These are phyloP conservation scores for Drosophila glabriapex DNA, from an alignment of 2,888 invertebrate genomes.

Conservation along the genomic window DNA sequence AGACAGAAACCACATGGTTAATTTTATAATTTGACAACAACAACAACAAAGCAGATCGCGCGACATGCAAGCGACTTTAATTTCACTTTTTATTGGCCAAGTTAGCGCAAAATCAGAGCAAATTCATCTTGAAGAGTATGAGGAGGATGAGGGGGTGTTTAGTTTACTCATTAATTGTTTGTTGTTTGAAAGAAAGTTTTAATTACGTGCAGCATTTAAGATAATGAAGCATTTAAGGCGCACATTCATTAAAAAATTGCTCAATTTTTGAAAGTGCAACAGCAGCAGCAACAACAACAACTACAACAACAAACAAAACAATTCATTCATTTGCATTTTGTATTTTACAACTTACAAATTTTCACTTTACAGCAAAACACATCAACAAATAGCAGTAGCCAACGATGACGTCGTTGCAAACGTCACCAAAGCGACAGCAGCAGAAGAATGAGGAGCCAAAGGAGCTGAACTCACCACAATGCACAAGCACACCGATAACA, in stretches of 20 bases:
- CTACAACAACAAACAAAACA: slow-evolving; percentile 6
- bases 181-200: slow-evolving; percentile 70
- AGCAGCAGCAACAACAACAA: not conserved
- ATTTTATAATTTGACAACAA: slow-evolving; percentile 46
- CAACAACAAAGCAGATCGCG: slow-evolving; percentile 15
- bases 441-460: slow-evolving; percentile 8
- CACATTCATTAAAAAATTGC: slow-evolving; percentile 70
- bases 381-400: slow-evolving; percentile 19
- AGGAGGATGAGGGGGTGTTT: not conserved
- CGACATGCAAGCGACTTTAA: slow-evolving; percentile 55
- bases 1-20: slow-evolving; percentile 22
- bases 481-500: slow-evolving; percentile 13
- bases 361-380: slow-evolving; percentile 43
- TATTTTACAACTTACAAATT: slow-evolving; percentile 40
- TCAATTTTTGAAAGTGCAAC: slow-evolving; percentile 72
- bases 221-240: slow-evolving; percentile 74
- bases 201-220: slow-evolving; percentile 69
- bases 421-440: slow-evolving; percentile 49
- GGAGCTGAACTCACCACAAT: slow-evolving; percentile 15
- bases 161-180: slow-evolving; percentile 60
- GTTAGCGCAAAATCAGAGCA: slow-evolving; percentile 31
- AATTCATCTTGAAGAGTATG: not conserved
- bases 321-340: slow-evolving; percentile 66
- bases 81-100: slow-evolving; percentile 71
- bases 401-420: slow-evolving; percentile 52